Base-by-base conservation (phyloP, 2,888 invertebrate genomes). In the Brenthis daphne region DNA sequence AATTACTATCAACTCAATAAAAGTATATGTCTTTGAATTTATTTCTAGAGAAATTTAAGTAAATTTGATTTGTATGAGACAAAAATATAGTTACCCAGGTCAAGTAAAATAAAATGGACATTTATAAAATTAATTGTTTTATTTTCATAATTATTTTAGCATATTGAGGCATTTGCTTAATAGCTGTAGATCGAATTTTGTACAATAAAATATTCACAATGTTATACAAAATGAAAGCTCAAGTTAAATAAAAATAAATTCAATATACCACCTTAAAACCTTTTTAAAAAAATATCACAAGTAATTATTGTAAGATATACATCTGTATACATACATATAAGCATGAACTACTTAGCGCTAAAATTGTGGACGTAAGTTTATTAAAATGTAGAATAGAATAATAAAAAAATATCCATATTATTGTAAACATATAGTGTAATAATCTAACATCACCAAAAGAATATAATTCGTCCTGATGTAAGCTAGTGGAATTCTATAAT, bases 231-330 rank as follows among this genome's bases (percentile, higher is more conserved):
- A 69, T 63, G 24, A 64, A 66, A 48, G 13, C 12, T 61, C n/a
- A 48, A 51, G 50, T 16, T 29, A 54, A 48, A 65, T 47, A 61
- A 64, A 65, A 67, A 64, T 50, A 16, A 60, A 68, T 54, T 63
- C 50, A 64, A 48, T 67, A 51, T 66, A 67, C 50, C 51, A 47
- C 53, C 47, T 64, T 61, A 55, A 71, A 65, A 43, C 37, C 58
- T 68, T 76, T 67, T 69, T 70, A 55, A 75, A 29, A 29, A 75
- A 77, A 74, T 77, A 77, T 77, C 76, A 77, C 76, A 75, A 75
- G 67, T 65, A 69, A 68, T 73, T 74, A 69, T 75, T 75, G 71
- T 76, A 76, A 63, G 64, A 71, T 69, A 29, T 29, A 64, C 58
- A 65, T 50, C 69, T 73, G 57, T 57, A 71, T 57, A 71, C 69